phyloP scores from a whole-genome alignment of 2,888 invertebrate genomes.

The Lepidochrysops patricia region DNA sequence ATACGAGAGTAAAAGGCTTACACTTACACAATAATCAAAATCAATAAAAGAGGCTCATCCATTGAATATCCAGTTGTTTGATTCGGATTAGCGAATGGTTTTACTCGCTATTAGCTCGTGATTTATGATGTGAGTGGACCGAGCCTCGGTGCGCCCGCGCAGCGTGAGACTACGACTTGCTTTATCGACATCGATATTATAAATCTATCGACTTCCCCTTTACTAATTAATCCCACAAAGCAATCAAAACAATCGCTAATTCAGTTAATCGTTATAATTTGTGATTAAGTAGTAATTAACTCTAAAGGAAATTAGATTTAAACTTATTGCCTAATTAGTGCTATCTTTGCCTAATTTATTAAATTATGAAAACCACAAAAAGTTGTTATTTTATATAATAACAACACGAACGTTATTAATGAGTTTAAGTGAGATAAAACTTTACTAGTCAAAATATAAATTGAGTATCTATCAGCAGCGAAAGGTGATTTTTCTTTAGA shows the following conservation, averaged over 20 bases:
- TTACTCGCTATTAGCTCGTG: slow-evolving; percentile 67
- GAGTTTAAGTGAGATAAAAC: too few relatives aligned
- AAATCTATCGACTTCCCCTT: background rate
- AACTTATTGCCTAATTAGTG: background rate
- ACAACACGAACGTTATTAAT: too few relatives aligned
- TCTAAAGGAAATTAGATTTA: background rate
- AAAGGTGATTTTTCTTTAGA: too few relatives aligned
- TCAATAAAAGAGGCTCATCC: background rate
- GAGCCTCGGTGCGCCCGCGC: slow-evolving; percentile 48
- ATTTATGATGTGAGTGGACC: slow-evolving; percentile 65
- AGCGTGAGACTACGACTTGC: slow-evolving; percentile 48
- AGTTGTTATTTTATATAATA: too few relatives aligned
- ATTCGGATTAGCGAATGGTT: slow-evolving; percentile 69
- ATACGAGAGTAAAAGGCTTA: too few relatives aligned
- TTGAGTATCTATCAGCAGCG: too few relatives aligned
- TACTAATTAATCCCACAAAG: background rate
- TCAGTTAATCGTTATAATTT: slow-evolving; percentile 4
- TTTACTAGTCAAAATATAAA: too few relatives aligned
- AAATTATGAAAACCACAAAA: background rate
- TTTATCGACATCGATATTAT: slow-evolving; percentile 22
- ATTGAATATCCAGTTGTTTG: slow-evolving; percentile 37
- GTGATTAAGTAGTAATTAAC: background rate
- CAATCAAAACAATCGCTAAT: background rate
- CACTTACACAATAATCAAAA: background rate
- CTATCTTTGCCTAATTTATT: background rate